These are phyloP conservation scores for Muscicapa striata DNA, from an alignment of 2,797 vertebrate genomes.

Conservation along the genomic window DNA sequence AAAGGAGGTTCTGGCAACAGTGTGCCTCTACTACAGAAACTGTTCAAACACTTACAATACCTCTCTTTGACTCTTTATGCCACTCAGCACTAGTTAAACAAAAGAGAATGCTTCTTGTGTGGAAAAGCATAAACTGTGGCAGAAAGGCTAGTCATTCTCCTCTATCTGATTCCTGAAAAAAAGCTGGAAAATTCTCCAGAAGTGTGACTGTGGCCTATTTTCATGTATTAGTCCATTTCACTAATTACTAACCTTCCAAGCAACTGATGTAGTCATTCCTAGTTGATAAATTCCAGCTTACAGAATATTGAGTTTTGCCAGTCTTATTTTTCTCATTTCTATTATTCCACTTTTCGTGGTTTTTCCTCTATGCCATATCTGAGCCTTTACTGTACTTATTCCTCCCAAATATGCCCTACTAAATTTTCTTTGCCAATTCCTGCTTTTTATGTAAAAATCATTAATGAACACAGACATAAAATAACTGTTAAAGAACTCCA, in stretches of 20 bases:
- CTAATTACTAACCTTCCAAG: not conserved
- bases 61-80: not conserved
- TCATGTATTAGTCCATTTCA: not conserved
- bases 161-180: not conserved
- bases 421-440: not conserved
- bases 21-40: not conserved
- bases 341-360: not conserved
- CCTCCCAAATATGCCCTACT: not conserved
- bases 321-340: not conserved
- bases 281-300: not conserved
- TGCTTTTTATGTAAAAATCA: not conserved
- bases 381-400: not conserved
- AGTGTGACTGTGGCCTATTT: not conserved
- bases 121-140: not conserved
- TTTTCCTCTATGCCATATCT: not conserved
- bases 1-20: not conserved
- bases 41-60: not conserved
- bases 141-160: not conserved
- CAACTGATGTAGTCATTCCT: not conserved
- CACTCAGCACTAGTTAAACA: not conserved
- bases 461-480: not conserved
- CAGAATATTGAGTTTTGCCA: not conserved
- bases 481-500: not conserved
- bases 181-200: not conserved
- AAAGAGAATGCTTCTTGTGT: not conserved